phyloP scores from a whole-genome alignment of 2,888 invertebrate genomes.

The Apamea crenata region DNA sequence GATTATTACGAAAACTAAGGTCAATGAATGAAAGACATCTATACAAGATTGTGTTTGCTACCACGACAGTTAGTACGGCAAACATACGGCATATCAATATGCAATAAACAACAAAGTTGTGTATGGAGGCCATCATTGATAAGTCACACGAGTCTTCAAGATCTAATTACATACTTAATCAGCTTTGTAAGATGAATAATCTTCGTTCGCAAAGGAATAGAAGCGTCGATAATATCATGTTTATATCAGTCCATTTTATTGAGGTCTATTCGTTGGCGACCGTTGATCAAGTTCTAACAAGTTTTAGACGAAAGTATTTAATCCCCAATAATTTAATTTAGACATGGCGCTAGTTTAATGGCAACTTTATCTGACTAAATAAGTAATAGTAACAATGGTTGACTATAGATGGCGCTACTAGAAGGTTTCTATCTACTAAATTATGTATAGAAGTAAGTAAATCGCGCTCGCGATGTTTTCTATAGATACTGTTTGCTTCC shows the following conservation, averaged over 20 bases:
- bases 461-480: constrained; percentile 26
- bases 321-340: constrained; percentile 10
- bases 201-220: neutral
- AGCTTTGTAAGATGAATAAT: neutral
- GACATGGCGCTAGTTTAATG: constrained; percentile 31
- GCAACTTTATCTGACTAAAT: constrained; percentile 33
- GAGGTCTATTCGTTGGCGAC: constrained; percentile 5
- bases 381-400: constrained; percentile 32
- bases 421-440: constrained; percentile 32
- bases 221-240: neutral
- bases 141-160: neutral
- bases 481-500: constrained; percentile 51
- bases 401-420: constrained; percentile 56
- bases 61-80: neutral
- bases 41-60: neutral
- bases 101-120: constrained; percentile 12
- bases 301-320: constrained; percentile 20
- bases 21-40: neutral
- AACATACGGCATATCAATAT: neutral
- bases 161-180: neutral
- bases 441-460: constrained; percentile 27
- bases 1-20: neutral
- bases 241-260: neutral
- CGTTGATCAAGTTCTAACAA: neutral
- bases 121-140: neutral